Evolutionary conservation across 2,797 vertebrate genomes (phyloP).

Genomic region (Bradypus variegatus): DNA sequence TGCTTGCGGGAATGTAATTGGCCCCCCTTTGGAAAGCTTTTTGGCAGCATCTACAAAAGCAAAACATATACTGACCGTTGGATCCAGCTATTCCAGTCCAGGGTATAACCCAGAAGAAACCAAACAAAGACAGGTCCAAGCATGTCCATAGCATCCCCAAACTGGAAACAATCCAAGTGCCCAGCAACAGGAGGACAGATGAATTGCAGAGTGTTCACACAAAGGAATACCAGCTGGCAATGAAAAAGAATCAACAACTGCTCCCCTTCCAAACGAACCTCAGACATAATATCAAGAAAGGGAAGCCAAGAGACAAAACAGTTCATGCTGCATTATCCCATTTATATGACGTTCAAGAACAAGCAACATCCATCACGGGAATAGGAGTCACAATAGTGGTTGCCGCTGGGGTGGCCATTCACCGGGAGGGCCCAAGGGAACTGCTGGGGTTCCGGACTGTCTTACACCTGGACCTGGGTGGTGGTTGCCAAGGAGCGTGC

Average conservation of each 20-base stretch:
- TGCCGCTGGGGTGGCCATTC: neutral
- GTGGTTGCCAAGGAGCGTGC: neutral
- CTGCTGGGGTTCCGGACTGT: neutral
- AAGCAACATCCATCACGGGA: no score
- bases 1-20: accelerated
- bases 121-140: neutral
- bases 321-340: no score
- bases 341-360: no score
- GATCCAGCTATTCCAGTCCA: neutral
- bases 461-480: neutral
- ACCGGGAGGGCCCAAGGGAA: neutral
- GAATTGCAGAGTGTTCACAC: neutral
- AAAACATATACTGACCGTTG: neutral
- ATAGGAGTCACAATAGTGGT: neutral
- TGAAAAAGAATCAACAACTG: neutral
- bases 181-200: neutral
- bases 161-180: neutral
- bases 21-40: neutral
- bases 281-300: neutral
- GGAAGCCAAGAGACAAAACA: neutral
- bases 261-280: neutral
- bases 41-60: neutral
- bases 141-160: neutral
- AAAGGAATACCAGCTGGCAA: neutral
- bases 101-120: neutral